phyloP scores from a whole-genome alignment of 2,797 vertebrate genomes.

The Merluccius polli region DNA sequence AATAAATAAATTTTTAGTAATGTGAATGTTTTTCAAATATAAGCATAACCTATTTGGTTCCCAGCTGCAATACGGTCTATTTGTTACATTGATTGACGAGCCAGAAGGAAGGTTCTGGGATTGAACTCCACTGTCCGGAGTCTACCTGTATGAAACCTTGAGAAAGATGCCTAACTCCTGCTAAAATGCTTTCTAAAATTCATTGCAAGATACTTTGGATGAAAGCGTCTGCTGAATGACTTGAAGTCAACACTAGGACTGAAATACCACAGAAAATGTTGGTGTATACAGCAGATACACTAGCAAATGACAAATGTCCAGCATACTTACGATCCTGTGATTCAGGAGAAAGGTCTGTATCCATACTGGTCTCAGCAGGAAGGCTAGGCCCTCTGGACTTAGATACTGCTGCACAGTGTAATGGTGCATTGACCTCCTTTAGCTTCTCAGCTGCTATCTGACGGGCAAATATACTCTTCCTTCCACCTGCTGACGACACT shows the following conservation, averaged over 20 bases:
- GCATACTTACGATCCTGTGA: constrained; percentile 37
- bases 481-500: constrained; percentile 57
- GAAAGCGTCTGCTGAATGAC: not conserved
- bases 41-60: no score
- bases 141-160: not conserved
- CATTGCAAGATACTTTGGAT: not conserved
- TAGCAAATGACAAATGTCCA: constrained; percentile 21
- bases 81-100: no score
- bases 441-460: constrained; percentile 85
- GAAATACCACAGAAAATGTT: not conserved
- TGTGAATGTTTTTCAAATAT: no score
- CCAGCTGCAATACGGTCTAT: no score
- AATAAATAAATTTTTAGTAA: no score
- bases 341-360: constrained; percentile 41
- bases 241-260: not conserved
- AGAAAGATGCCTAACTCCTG: not conserved
- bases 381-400: constrained; percentile 33
- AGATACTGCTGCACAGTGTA: constrained; percentile 22
- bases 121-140: not conserved
- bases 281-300: not conserved
- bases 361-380: constrained; percentile 40
- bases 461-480: constrained; percentile 91
- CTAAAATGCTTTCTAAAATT: no score
- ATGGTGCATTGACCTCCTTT: constrained; percentile 50
- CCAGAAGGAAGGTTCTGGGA: no score